Conservation (phyloP, 1,140 invertebrate species). For the Scaptomyza montana region DNA sequence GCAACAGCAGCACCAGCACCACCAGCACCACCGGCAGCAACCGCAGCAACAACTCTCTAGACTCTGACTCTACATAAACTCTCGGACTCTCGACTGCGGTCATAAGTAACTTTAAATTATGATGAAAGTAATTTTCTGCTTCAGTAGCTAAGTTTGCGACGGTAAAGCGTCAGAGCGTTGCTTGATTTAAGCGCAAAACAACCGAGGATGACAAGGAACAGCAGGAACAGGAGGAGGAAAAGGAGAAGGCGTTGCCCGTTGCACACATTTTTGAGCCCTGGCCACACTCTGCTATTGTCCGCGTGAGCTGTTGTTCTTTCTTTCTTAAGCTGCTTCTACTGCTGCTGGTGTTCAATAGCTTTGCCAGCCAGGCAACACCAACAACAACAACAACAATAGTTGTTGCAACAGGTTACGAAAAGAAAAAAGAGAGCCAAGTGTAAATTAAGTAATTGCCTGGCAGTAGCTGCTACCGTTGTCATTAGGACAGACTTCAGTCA, state of each 20-base stretch:
- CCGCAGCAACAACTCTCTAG: conserved; percentile 12
- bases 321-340: conserved; percentile 15
- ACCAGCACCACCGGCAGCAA: conserved; percentile 2
- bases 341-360: conserved; percentile 43
- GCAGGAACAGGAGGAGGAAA: neutral
- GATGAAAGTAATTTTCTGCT: conserved; percentile 83
- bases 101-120: conserved; percentile 83
- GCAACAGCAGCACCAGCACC: conserved; percentile 32
- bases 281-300: conserved; percentile 55
- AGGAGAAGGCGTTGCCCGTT: conserved; percentile 35
- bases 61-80: neutral
- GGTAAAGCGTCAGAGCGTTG: conserved; percentile 43
- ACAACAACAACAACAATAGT: conserved; percentile 9
- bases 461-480: conserved; percentile 74
- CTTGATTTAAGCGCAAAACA: conserved; percentile 54
- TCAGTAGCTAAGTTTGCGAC: conserved; percentile 72
- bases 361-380: conserved; percentile 13
- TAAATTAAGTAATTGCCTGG: conserved; percentile 79
- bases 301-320: conserved; percentile 18
- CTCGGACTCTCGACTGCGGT: conserved; percentile 47
- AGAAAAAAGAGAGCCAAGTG: conserved; percentile 47
- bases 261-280: conserved; percentile 45
- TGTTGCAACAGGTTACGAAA: conserved; percentile 3
- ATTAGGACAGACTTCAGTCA: conserved; percentile 61
- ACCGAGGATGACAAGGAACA: neutral